phyloP scores from a whole-genome alignment of 2,113 vertebrate species.

The Amazona guildingii region DNA sequence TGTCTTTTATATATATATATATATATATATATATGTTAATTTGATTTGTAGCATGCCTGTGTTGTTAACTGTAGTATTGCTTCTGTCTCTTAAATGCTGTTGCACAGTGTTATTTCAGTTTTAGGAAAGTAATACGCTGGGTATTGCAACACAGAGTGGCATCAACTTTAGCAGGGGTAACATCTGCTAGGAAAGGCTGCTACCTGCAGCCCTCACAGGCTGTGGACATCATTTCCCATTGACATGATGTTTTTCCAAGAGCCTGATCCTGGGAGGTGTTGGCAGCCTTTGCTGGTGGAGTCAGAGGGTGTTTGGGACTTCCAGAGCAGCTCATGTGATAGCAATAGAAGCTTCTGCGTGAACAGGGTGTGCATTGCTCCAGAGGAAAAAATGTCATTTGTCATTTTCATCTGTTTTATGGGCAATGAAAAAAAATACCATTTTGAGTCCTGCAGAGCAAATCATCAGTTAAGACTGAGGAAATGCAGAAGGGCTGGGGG shows the following conservation, averaged over 20 bases:
- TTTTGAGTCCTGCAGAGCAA: background rate
- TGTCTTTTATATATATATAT: background rate
- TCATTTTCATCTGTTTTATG: background rate
- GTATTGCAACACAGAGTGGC: background rate
- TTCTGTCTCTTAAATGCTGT: background rate
- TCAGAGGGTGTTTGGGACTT: background rate
- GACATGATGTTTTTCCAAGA: background rate
- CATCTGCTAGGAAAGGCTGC: background rate
- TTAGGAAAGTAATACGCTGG: background rate
- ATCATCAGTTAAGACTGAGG: background rate
- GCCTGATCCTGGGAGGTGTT: background rate
- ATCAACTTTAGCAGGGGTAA: slow-evolving; percentile 2
- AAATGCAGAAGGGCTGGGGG: background rate
- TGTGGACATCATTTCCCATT: background rate
- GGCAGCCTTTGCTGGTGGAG: background rate
- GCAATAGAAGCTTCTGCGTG: background rate
- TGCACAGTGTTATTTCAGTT: background rate
- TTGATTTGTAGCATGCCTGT: background rate
- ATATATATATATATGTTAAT: background rate
- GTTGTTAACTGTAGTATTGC: background rate
- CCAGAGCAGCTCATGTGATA: background rate
- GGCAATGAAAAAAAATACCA: background rate
- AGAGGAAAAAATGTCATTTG: background rate
- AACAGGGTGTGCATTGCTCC: background rate
- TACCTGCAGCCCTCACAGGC: background rate